Evolutionary conservation across 53 echinoderm and acorn worm species (phyloP), one percentile per base, ranked within the genome.

Genomic region (Patiria pectinifera): DNA sequence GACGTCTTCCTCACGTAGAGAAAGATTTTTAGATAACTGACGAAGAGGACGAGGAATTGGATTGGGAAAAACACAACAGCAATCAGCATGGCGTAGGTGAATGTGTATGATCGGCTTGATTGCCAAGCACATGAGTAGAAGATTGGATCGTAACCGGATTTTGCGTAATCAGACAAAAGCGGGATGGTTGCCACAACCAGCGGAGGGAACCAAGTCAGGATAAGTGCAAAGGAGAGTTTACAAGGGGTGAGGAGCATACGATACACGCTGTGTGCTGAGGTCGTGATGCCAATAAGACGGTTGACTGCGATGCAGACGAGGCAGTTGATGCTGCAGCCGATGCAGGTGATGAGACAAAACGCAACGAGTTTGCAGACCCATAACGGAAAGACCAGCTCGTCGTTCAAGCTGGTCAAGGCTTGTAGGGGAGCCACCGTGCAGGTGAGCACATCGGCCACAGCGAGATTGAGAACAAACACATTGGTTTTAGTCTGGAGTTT

Each of bases 131-230:
- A 91, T 11, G 91, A 69, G 58, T 91, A 46, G 15, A 82, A 81
- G 15, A 24, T 69, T 4, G 62, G 19, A 23, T 91, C 69, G 87
- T 94, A 96, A 16, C 96, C 96, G 47, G 92, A 87, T 23, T 49
- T 86, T 26, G 94, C 96, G 66, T 92, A 91, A 71, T 91, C 95
- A 47, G 86, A 86, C 23, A 96, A 26, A 23, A 94, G 83, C 0
- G 95, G 94, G 3, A 92, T 45, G 48, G 85, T 69, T 62, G 92
- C 92, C 25, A 96, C 26, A 75, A 53, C 80, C 24, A 96, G 47
- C 0, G 96, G 96, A 59, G 94, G 58, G n/a, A 92, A 14, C 97
- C 97, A 97, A 2, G 88, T 92, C 11, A 95, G 61, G 22, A 76
- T 58, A 45, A 97, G 86, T 83, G 85, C 86, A 15, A 93, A 69